Base-by-base conservation (phyloP, 2,113 vertebrate species). In the Bettongia penicillata region DNA sequence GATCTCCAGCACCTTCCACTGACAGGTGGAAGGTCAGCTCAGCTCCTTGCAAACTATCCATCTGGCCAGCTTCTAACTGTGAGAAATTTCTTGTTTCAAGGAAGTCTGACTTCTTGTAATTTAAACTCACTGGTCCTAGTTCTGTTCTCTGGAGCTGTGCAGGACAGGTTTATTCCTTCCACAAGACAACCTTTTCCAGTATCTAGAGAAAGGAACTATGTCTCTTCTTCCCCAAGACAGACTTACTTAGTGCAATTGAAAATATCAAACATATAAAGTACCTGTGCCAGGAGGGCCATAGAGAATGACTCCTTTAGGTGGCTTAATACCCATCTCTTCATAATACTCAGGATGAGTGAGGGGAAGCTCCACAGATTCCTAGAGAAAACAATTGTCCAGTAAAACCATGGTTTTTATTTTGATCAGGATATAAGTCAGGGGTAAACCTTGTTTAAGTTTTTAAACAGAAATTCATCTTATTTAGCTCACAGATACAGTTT, bases 281-380 rank as follows among this genome's bases (percentile, higher is more conserved):
- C 99, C 99, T 99, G 99, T 99, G 97, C 99, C 99, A 28, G 99
- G 99, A 0, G 99, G 98, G 1, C 99, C 99, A 0, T 99, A 99
- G 2, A 99, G 98, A 98, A 99, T 99, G 94, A 99, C 99, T 92
- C 99, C 99, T 97, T 99, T 99, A 11, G 99, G 99, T 51, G 99
- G 99, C 95, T 99, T 99, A 91, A 99, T 99, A 49, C 99, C 99
- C 99, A 99, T 99, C 97, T 99, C 99, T 96, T 99, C 99, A 3
- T 99, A 99, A 97, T 99, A 99, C 31, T 99, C 99, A 92, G 99
- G 99, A 93, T 99, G 99, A 95, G 99, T 99, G 90, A 99, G 99
- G 31, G 99, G 99, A 94, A 99, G 99, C 98, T 99, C 99, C 98
- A 99, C 99, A 24, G 99, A 99, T 94, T 99, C 99, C 99, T 99